These are phyloP conservation scores for Heteromyza rotundicornis DNA, from an alignment of 2,888 invertebrate genomes.

Conservation along the genomic window DNA sequence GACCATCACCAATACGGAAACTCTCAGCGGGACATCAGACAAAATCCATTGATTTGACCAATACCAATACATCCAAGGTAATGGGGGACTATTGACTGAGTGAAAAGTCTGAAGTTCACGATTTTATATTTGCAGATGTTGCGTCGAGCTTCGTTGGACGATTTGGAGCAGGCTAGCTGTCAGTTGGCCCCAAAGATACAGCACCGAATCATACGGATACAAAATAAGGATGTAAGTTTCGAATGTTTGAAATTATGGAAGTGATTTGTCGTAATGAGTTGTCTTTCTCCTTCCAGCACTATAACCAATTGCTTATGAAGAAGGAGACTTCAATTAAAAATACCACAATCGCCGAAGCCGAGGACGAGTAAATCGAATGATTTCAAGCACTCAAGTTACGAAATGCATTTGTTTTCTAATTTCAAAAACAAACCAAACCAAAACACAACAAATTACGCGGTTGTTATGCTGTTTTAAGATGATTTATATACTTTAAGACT, in stretches of 20 bases:
- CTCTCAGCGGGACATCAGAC: constrained; percentile 56
- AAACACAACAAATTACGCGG: background rate
- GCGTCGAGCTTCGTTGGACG: constrained; percentile 78
- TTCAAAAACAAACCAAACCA: background rate
- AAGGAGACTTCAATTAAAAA: constrained; percentile 68
- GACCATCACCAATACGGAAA: constrained; percentile 72
- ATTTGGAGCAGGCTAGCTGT: constrained; percentile 81
- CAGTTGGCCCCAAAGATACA: constrained; percentile 82
- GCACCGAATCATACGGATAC: constrained; percentile 78
- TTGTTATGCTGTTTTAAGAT: constrained; percentile 1
- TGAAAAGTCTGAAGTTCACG: no score
- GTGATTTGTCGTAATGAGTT: background rate
- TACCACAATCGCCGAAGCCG: constrained; percentile 75
- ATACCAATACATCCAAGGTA: constrained; percentile 56
- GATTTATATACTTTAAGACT: background rate
- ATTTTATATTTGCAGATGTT: constrained; percentile 66
- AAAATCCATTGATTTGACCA: constrained; percentile 56
- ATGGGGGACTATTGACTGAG: no score
- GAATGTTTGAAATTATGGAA: background rate
- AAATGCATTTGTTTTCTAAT: constrained; percentile 4
- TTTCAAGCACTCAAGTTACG: background rate
- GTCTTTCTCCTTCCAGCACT: constrained; percentile 44
- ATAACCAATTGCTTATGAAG: constrained; percentile 56
- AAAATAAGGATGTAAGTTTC: constrained; percentile 72
- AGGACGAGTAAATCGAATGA: constrained; percentile 63